Conservation (phyloP, 2,888 invertebrate species). For the Norana najaformis region DNA sequence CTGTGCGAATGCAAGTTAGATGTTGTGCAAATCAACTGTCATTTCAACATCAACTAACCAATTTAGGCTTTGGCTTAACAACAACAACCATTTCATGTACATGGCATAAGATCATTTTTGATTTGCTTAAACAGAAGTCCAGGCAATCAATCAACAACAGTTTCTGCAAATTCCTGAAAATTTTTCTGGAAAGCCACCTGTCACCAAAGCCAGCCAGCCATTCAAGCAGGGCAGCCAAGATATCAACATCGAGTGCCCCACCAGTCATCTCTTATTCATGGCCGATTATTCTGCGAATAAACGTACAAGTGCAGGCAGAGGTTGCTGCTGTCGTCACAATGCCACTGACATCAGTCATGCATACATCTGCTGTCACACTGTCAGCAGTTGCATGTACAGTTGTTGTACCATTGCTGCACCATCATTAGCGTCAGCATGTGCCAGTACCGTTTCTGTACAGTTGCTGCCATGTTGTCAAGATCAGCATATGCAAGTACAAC, state of each 20-base stretch:
- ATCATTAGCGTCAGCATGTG: background rate
- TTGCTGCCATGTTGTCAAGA: background rate
- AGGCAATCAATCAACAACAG: background rate
- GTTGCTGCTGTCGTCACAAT: background rate
- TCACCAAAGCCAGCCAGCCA: background rate
- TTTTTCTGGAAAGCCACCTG: background rate
- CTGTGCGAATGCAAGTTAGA: background rate
- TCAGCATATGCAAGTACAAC: no score
- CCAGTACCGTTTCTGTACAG: background rate
- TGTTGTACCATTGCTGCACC: background rate
- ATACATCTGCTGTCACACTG: background rate
- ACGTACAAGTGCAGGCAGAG: background rate
- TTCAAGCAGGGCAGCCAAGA: background rate
- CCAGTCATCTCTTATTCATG: conserved; percentile 13
- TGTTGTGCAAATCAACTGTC: background rate
- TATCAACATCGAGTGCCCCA: background rate
- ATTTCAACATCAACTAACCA: no score
- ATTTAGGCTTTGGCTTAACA: background rate
- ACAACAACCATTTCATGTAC: background rate
- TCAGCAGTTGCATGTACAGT: background rate
- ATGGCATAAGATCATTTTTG: background rate
- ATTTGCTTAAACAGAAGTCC: background rate
- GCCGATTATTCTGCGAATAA: background rate
- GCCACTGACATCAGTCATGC: background rate
- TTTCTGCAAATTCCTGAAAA: background rate